phyloP scores from a whole-genome alignment of 2,888 invertebrate species.

The Cheilosia variabilis region DNA sequence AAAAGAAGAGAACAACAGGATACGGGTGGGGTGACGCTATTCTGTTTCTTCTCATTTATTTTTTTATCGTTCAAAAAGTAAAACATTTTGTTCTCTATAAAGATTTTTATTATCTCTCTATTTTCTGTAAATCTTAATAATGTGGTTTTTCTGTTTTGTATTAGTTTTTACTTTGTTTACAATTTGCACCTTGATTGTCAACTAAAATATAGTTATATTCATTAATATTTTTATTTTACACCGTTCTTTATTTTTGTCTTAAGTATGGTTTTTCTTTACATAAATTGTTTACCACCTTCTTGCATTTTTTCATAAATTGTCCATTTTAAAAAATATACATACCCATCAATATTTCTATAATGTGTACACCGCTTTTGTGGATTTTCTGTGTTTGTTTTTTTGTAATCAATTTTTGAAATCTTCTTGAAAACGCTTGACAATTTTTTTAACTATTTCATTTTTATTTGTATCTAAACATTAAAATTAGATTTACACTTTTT shows the following conservation, averaged over 20 bases:
- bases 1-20: constrained; percentile 57
- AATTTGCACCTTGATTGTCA: constrained; percentile 76
- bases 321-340: constrained; percentile 75
- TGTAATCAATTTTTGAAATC: constrained; percentile 7
- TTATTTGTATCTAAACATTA: constrained; percentile 59
- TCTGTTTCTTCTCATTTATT: constrained; percentile 23
- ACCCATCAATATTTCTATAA: constrained; percentile 59
- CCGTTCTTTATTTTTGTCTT: neutral
- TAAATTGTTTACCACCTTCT: constrained; percentile 57
- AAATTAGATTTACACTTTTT: constrained; percentile 33
- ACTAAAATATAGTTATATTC: constrained; percentile 72
- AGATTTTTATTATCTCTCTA: constrained; percentile 16
- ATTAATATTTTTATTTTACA: constrained; percentile 57
- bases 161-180: constrained; percentile 69
- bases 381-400: constrained; percentile 23
- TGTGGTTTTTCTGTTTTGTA: constrained; percentile 41
- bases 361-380: constrained; percentile 30
- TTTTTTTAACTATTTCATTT: constrained; percentile 12
- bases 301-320: constrained; percentile 53
- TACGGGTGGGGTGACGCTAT: constrained; percentile 66
- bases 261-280: constrained; percentile 25
- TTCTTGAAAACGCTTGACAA: constrained; percentile 47
- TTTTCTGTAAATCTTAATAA: constrained; percentile 42
- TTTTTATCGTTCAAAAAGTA: constrained; percentile 21
- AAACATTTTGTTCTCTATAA: constrained; percentile 32